Percentiles rank a stretch among this genome's conserved stretches.
Evolutionary conservation across 2,797 vertebrate genomes (phyloP).

Genomic region (Siniperca scherzeri): DNA sequence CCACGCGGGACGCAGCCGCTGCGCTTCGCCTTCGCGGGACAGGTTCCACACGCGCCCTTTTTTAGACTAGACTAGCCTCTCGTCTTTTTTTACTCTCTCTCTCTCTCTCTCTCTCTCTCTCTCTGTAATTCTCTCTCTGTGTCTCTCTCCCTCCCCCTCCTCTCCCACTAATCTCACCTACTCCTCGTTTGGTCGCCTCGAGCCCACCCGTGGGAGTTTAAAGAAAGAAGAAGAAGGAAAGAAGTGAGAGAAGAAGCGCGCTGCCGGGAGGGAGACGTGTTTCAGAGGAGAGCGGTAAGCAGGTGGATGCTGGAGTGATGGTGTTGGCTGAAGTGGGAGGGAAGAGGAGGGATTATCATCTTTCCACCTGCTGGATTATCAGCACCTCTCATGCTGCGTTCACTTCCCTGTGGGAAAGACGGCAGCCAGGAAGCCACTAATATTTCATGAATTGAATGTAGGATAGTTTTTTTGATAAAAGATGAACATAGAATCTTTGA

Average conservation of each 20-base stretch:
- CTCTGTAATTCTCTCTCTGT: constrained; percentile 28
- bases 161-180: constrained; percentile 49
- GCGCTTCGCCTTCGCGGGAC: constrained; percentile 80
- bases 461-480: background rate
- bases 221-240: constrained; percentile 41
- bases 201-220: constrained; percentile 70
- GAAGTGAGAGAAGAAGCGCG: constrained; percentile 48
- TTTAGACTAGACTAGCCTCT: constrained; percentile 58
- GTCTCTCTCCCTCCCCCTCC: constrained; percentile 30
- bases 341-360: constrained; percentile 78
- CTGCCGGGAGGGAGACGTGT: constrained; percentile 68
- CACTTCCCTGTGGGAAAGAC: constrained; percentile 62
- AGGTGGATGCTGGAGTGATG: constrained; percentile 71
- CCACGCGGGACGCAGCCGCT: constrained; percentile 83
- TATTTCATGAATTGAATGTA: background rate
- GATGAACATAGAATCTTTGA: background rate
- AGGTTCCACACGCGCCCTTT: constrained; percentile 72
- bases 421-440: constrained; percentile 36
- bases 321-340: constrained; percentile 69
- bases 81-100: constrained; percentile 39
- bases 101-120: constrained; percentile 34
- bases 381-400: constrained; percentile 70
- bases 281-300: constrained; percentile 79
- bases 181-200: constrained; percentile 60
- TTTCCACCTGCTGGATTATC: constrained; percentile 79